A percentile compares a stretch with the other conserved stretches of the same genome.
Evolutionary conservation across 2,113 vertebrate genomes (phyloP).

Genomic region (Callopanchax toddi): DNA sequence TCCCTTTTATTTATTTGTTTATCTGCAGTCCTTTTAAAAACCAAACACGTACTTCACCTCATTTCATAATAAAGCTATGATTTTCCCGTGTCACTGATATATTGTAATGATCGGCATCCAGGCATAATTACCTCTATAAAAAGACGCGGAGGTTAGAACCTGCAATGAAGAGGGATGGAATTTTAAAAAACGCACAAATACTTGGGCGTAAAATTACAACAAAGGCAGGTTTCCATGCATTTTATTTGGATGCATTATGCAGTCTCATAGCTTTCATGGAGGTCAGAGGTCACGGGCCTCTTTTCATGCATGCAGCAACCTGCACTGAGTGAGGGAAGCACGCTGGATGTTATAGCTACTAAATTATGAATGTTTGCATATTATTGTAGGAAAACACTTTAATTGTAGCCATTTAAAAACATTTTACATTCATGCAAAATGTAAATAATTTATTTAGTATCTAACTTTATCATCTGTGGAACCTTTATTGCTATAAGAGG

Average conservation of each 20-base stretch:
- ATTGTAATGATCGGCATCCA: constrained; percentile 4
- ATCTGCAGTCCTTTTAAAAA: constrained; percentile 10
- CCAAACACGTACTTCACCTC: background rate
- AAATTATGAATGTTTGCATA: constrained; percentile 1
- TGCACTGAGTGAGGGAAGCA: constrained; percentile 9
- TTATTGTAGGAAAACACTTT: constrained; percentile 1
- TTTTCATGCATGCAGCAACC: constrained; percentile 34
- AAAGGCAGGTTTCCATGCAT: constrained; percentile 17
- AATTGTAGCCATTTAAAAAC: background rate
- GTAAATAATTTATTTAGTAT: background rate
- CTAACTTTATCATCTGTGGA: too few relatives aligned
- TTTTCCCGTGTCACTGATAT: background rate
- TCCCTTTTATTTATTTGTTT: background rate
- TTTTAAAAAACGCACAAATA: constrained; percentile 13
- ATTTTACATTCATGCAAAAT: background rate
- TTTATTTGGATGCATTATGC: constrained; percentile 19
- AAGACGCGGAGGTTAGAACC: constrained; percentile 1
- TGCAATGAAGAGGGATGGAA: background rate
- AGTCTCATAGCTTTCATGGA: background rate
- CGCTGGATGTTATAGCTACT: background rate
- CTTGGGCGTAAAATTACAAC: constrained; percentile 20
- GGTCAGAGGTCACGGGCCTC: background rate
- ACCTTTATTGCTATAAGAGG: too few relatives aligned
- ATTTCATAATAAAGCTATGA: constrained; percentile 4
- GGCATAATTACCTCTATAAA: constrained; percentile 24